A percentile compares a stretch with the other conserved stretches of the same genome.
Conservation (phyloP, 92 coral and sea anemone species). For the Phenganax stokvisi region DNA sequence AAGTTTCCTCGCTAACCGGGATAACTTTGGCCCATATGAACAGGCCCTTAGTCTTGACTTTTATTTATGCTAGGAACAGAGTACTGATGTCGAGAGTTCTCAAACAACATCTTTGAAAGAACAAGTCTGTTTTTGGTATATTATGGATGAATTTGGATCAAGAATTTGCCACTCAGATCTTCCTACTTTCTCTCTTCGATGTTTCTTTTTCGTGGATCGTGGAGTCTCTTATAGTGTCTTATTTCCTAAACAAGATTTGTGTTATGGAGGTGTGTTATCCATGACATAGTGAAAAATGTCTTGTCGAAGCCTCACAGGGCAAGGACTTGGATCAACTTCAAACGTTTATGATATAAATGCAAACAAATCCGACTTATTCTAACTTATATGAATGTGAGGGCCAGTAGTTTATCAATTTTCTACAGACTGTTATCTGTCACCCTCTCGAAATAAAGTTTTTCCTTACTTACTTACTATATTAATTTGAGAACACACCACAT, state of each 20-base stretch:
- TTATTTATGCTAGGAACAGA: slow-evolving; percentile 9
- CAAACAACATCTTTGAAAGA: slow-evolving; percentile 35
- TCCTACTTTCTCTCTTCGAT: slow-evolving; percentile 52
- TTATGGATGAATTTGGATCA: slow-evolving; percentile 95
- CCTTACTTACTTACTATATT: background rate
- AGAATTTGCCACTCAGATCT: slow-evolving; percentile 74
- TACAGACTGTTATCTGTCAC: too few relatives aligned
- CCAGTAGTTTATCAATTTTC: too few relatives aligned
- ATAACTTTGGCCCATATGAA: too few relatives aligned
- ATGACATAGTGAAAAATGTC: background rate
- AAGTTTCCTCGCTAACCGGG: too few relatives aligned
- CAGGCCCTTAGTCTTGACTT: too few relatives aligned
- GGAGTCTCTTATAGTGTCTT: slow-evolving; percentile 62
- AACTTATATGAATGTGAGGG: too few relatives aligned
- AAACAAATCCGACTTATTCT: too few relatives aligned
- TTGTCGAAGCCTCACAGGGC: background rate
- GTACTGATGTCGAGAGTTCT: slow-evolving; percentile 1
- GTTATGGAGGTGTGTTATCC: slow-evolving; percentile 64
- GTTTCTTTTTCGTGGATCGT: slow-evolving; percentile 62
- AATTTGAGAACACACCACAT: too few relatives aligned
- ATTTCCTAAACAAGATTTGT: slow-evolving; percentile 68
- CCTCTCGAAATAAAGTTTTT: too few relatives aligned
- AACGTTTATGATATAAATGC: too few relatives aligned
- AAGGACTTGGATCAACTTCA: background rate
- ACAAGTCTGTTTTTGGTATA: slow-evolving; percentile 65